phyloP scores from a whole-genome alignment of 2,797 vertebrate species.

The Pachyuromys duprasi region DNA sequence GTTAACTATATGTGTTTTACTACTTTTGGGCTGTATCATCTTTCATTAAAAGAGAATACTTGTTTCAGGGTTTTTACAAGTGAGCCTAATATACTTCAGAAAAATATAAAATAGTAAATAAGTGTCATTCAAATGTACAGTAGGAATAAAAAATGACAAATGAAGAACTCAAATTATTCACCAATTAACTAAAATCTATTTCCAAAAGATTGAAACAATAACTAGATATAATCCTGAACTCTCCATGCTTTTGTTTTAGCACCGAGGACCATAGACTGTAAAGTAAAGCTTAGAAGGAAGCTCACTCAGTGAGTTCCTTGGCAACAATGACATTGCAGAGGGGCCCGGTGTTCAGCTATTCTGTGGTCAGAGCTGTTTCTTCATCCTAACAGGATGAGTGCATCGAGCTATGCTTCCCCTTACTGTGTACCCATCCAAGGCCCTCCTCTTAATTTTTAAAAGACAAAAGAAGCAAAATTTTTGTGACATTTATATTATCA shows the following conservation, averaged over 20 bases:
- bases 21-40: neutral
- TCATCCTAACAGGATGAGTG: constrained; percentile 67
- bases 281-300: constrained; percentile 74
- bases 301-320: constrained; percentile 72
- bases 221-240: constrained; percentile 69
- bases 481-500: constrained; percentile 63
- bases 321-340: constrained; percentile 80
- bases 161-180: constrained; percentile 69
- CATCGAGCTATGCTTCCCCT: constrained; percentile 61
- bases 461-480: constrained; percentile 70
- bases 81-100: constrained; percentile 47
- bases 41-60: constrained; percentile 30
- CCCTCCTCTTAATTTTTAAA: constrained; percentile 75
- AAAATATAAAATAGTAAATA: constrained; percentile 19
- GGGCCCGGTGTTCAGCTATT: constrained; percentile 82
- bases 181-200: constrained; percentile 56
- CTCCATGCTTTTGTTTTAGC: constrained; percentile 73
- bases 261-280: constrained; percentile 75
- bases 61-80: constrained; percentile 45
- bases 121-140: neutral
- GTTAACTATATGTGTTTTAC: neutral
- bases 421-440: constrained; percentile 57
- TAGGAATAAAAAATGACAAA: constrained; percentile 32
- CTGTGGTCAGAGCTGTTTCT: constrained; percentile 70
- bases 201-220: constrained; percentile 50